phyloP scores from a whole-genome alignment of 2,113 vertebrate genomes.

The Nansenia antarctica region DNA sequence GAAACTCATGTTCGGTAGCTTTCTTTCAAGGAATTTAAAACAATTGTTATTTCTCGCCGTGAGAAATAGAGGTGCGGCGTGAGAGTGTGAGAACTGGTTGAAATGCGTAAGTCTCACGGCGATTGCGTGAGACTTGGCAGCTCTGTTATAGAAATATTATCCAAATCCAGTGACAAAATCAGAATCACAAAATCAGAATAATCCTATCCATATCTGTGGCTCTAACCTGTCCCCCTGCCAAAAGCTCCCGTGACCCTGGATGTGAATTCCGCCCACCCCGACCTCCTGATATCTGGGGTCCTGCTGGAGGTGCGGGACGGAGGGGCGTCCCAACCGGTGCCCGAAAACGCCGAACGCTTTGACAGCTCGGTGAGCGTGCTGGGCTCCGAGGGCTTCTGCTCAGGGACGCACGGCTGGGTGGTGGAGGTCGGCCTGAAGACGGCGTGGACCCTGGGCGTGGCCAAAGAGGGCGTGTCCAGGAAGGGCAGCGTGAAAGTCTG shows the following conservation, averaged over 20 bases:
- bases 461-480: background rate
- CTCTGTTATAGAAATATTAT: too few relatives aligned
- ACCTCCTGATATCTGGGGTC: slow-evolving; percentile 5
- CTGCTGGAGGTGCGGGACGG: background rate
- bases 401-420: slow-evolving; percentile 27
- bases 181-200: background rate
- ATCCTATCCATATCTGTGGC: background rate
- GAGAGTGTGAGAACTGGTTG: too few relatives aligned
- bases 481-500: slow-evolving; percentile 16
- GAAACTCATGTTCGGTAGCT: too few relatives aligned
- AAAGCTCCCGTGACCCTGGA: slow-evolving; percentile 19
- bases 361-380: slow-evolving; percentile 9
- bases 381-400: slow-evolving; percentile 15
- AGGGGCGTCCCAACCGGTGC: background rate
- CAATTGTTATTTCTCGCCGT: too few relatives aligned
- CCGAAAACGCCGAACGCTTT: slow-evolving; percentile 23
- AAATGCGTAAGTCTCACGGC: too few relatives aligned
- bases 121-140: too few relatives aligned
- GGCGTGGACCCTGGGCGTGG: slow-evolving; percentile 21
- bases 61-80: too few relatives aligned
- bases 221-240: background rate
- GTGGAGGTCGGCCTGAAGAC: slow-evolving; percentile 13
- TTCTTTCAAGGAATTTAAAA: too few relatives aligned
- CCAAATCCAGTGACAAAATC: background rate
- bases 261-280: slow-evolving; percentile 7